phyloP scores from a whole-genome alignment of 2,113 vertebrate genomes.

The Sialia sialis region DNA sequence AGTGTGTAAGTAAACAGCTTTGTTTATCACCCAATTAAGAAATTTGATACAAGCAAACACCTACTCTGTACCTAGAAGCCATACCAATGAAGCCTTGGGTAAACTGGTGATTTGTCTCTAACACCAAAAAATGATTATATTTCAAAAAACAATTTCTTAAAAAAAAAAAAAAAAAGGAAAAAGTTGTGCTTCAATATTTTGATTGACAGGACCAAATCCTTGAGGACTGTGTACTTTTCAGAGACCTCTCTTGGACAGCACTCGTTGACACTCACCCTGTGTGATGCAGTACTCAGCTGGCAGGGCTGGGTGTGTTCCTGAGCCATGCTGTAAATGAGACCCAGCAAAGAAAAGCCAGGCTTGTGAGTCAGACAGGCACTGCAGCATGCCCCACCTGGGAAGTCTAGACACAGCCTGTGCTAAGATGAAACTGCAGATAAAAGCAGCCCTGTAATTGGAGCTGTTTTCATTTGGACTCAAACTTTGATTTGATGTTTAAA shows the following conservation, averaged over 20 bases:
- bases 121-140: neutral
- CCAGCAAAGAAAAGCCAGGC: neutral
- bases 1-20: slow-evolving; percentile 25
- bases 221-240: neutral
- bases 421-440: slow-evolving; percentile 32
- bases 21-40: slow-evolving; percentile 11
- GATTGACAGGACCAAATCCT: neutral
- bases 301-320: neutral
- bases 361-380: slow-evolving; percentile 6
- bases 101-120: neutral
- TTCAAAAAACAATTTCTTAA: neutral
- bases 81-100: neutral
- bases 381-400: neutral
- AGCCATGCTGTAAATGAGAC: neutral
- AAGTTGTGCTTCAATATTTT: neutral
- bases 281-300: neutral
- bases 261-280: neutral
- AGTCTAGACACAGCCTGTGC: slow-evolving; percentile 24
- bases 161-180: neutral
- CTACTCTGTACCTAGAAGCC: neutral
- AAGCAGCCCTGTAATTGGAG: slow-evolving; percentile 18
- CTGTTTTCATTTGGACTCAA: neutral
- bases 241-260: neutral
- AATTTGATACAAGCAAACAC: slow-evolving; percentile 6
- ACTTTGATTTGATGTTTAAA: slow-evolving; percentile 29